phyloP scores from a whole-genome alignment of 2,888 invertebrate genomes.

The Tricholauxania praeusta region DNA sequence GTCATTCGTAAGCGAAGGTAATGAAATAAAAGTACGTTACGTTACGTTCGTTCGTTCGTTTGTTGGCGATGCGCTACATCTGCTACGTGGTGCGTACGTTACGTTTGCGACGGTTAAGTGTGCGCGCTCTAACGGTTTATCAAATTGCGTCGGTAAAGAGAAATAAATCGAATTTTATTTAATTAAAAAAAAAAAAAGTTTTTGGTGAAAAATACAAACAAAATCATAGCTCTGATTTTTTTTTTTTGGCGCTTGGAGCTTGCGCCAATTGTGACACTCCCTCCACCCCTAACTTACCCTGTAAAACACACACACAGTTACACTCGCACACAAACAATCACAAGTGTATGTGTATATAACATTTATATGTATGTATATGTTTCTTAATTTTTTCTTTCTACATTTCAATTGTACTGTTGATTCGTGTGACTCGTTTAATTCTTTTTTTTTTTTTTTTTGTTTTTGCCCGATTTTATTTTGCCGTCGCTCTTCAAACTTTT shows the following conservation, averaged over 20 bases:
- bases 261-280: neutral
- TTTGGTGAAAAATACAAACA: too few relatives aligned
- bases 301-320: neutral
- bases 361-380: constrained; percentile 1
- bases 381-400: neutral
- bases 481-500: constrained; percentile 3
- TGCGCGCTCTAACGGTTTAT: too few relatives aligned
- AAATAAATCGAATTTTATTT: too few relatives aligned
- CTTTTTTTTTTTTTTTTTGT: neutral
- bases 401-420: neutral
- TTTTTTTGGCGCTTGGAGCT: too few relatives aligned
- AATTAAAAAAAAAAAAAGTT: too few relatives aligned
- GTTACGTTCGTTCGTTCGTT: constrained; percentile 18
- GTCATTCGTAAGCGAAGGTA: constrained; percentile 67
- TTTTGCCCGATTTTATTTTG: constrained; percentile 6
- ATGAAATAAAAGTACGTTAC: constrained; percentile 58
- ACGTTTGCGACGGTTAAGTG: constrained; percentile 13
- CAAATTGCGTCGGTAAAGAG: too few relatives aligned
- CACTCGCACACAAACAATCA: constrained; percentile 10
- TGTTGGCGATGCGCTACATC: constrained; percentile 7
- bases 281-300: neutral
- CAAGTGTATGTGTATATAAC: neutral
- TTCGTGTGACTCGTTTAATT: constrained; percentile 6
- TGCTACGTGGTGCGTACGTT: constrained; percentile 1
- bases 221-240: too few relatives aligned